Base-by-base conservation (phyloP, 2,797 vertebrate species). In the Betta splendens region DNA sequence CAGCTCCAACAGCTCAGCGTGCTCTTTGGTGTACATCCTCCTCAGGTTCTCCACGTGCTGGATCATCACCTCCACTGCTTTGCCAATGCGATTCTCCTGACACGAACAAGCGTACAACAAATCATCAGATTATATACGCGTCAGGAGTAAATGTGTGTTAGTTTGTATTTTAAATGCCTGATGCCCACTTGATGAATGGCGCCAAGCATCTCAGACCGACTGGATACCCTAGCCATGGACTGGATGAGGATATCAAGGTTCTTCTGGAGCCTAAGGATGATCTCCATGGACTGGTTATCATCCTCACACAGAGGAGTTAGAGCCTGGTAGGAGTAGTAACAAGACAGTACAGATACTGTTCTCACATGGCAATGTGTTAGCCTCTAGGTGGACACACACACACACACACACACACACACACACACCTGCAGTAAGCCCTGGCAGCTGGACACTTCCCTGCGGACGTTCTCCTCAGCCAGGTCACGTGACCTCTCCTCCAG, bases 31-130 rank as follows among this genome's bases (percentile, higher is more conserved):
- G 0, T 98, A 98, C 90, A 94, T 94, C 53, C 97, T 92, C 85
- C 94, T 95, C 87, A 99, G 76, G 86, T 99, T 99, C 80, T 99
- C 98, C 47, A 99, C 97, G 0, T 99, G 96, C 68, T 96, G 97
- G 75, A 98, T 96, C 98, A 99, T 99, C 54, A 98, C 94, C 83
- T 98, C 97, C 71, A 98, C 95, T 0, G 97, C 95, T 77, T 95
- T 97, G 52, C 96, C 95, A 44, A 97, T 94, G 5, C 96, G 91
- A 58, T 88, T 95, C 81, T 98, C 96, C 96, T 98, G 75, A 31
- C 1, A 47, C 1, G 37, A 28, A 65, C 6, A 52, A 20, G 8
- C 9, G 3, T n/a, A 22, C 12, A 7, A 0, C 35, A 1, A 37
- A 32, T 17, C 9, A 45, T 28, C 21, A 43, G 0, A 49, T n/a